Conservation (phyloP, 1,140 invertebrate species). For the Brachystomella parvula region DNA sequence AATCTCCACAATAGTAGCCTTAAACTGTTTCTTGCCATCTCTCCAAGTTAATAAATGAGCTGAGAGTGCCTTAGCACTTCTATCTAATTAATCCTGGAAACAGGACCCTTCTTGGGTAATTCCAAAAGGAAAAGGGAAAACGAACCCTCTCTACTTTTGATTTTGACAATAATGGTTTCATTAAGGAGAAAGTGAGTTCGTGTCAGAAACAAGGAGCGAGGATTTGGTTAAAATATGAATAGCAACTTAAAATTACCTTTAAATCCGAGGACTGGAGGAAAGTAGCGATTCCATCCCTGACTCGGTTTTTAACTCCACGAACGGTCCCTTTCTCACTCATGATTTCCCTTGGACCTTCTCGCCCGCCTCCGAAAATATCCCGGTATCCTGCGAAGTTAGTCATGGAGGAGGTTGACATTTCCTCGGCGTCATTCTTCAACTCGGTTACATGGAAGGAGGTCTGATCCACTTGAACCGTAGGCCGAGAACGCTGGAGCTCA, state of each 20-base stretch:
- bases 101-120: too few relatives aligned
- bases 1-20: too few relatives aligned
- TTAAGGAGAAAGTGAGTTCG: too few relatives aligned
- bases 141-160: too few relatives aligned
- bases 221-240: too few relatives aligned
- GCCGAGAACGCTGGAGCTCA: slow-evolving; percentile 41
- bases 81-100: too few relatives aligned
- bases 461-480: slow-evolving; percentile 20
- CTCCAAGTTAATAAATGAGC: too few relatives aligned
- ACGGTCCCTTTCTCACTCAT: slow-evolving; percentile 83
- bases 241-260: slow-evolving; percentile 55
- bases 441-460: slow-evolving; percentile 66
- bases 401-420: slow-evolving; percentile 39
- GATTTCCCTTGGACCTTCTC: slow-evolving; percentile 45
- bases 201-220: too few relatives aligned
- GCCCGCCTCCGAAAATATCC: slow-evolving; percentile 58
- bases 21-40: too few relatives aligned
- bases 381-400: slow-evolving; percentile 64
- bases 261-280: slow-evolving; percentile 72
- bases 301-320: slow-evolving; percentile 84
- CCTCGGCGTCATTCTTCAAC: slow-evolving; percentile 46
- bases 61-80: too few relatives aligned
- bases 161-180: too few relatives aligned
- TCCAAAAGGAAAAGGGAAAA: too few relatives aligned
- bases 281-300: slow-evolving; percentile 84